Evolutionary conservation across 2,888 invertebrate species (phyloP).

Genomic region (Phaonia tiefii): DNA sequence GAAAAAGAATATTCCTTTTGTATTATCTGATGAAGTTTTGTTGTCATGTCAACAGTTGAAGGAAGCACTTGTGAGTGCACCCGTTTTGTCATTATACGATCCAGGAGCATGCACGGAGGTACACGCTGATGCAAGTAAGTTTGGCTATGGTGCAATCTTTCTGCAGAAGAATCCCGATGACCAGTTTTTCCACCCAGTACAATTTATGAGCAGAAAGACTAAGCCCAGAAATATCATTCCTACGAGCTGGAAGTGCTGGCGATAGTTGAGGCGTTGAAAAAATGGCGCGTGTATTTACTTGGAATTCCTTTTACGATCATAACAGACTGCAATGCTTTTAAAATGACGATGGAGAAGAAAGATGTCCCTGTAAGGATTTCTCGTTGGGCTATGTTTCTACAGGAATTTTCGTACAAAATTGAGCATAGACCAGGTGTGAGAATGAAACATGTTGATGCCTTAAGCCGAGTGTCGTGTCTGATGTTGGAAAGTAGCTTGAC

Average conservation of each 20-base stretch:
- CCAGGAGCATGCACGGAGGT: slow-evolving; percentile 62
- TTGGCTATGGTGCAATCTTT: slow-evolving; percentile 65
- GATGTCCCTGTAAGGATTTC: slow-evolving; percentile 54
- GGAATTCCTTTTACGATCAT: slow-evolving; percentile 59
- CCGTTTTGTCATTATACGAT: slow-evolving; percentile 49
- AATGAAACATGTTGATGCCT: slow-evolving; percentile 61
- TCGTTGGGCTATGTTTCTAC: slow-evolving; percentile 58
- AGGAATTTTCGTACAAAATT: slow-evolving; percentile 60
- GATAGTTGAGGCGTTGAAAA: slow-evolving; percentile 59
- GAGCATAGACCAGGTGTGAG: too few species aligned
- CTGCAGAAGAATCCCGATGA: slow-evolving; percentile 60
- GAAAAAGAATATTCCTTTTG: neutral
- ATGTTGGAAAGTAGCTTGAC: too few species aligned
- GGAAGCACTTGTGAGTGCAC: neutral
- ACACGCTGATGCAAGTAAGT: slow-evolving; percentile 66
- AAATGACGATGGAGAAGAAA: too few species aligned
- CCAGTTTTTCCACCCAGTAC: slow-evolving; percentile 25
- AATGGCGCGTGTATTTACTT: slow-evolving; percentile 72
- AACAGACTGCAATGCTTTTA: slow-evolving; percentile 74
- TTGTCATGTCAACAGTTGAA: neutral
- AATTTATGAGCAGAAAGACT: slow-evolving; percentile 50
- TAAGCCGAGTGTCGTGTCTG: too few species aligned
- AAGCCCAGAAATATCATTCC: slow-evolving; percentile 55
- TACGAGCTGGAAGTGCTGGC: slow-evolving; percentile 69
- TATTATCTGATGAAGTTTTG: neutral